Evolutionary conservation across 2,113 vertebrate genomes (phyloP), one percentile per base, ranked within the genome.

Genomic region (Mobula birostris): DNA sequence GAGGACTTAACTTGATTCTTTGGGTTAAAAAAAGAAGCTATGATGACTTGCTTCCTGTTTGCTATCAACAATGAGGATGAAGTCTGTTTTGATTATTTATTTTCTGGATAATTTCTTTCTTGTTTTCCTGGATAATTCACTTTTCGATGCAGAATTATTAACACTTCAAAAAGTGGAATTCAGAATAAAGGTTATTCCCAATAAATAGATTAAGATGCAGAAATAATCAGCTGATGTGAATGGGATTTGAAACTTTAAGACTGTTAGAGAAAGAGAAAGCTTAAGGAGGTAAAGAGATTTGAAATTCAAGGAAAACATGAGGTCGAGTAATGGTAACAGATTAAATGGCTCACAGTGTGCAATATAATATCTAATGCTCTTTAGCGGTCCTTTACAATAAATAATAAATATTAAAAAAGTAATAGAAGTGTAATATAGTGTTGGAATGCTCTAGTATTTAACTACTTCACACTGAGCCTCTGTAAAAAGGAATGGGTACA

Each of bases 341-440:
- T 15, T 88, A 61, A 66, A 66, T 88, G 61, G 58, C 36, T 29
- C 58, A 88, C 7, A 66, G 14, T 32, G 24, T 63, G 56, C 61
- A 85, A 58, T 29, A 87, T 85, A 58, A 29, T 24, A 61, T 14
- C 82, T 58, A 56, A 40, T 21, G 48, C 7, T 83, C 48, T 21
- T 88, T n/a, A 66, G 11, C 63, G 19, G 29, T 88, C 14, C n/a
- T 58, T 66, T 7, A 88, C 29, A 7, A 14, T 88, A 32, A 1
- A 5, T 29, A 14, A 87, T 61, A 66, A 87, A 87, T 63, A 88
- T 88, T 32, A 88, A 88, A n/a, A n/a, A 88, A 88, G 19, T 88
- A 88, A 32, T 66, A 90, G 40, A 90, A 19, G 61, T 27, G 29
- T 61, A 88, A 88, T 66, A 66, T n/a, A 19, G 12, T 19, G n/a